Conservation (phyloP, 2,113 vertebrate species). For the Megaleporinus macrocephalus region DNA sequence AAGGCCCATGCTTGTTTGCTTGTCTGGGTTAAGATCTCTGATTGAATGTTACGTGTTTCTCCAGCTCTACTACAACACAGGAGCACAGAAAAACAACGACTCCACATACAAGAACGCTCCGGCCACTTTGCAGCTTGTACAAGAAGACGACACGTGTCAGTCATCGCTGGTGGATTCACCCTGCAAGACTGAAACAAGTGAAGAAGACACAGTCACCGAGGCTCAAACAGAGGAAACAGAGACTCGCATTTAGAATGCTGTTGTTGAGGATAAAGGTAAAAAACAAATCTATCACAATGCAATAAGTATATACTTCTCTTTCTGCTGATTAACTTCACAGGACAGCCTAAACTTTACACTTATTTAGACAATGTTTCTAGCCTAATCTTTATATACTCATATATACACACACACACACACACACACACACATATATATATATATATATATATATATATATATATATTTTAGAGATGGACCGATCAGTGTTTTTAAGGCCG, state of each 20-base stretch:
- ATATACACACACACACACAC: not conserved
- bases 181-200: not conserved
- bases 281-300: not conserved
- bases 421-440: too few species aligned
- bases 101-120: constrained; percentile 60
- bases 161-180: not conserved
- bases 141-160: not conserved
- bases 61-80: constrained; percentile 72
- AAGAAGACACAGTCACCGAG: not conserved
- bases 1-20: not conserved
- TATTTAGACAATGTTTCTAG: not conserved
- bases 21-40: not conserved
- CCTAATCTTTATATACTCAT: not conserved
- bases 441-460: too few species aligned
- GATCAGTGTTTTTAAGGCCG: too few species aligned
- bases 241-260: not conserved
- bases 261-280: not conserved
- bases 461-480: too few species aligned
- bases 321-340: not conserved
- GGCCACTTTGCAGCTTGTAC: constrained; percentile 18
- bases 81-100: constrained; percentile 44
- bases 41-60: not conserved
- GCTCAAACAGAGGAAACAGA: not conserved
- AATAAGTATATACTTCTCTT: not conserved
- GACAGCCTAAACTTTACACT: not conserved